These are phyloP conservation scores for Zeugodacus cucurbitae DNA, from an alignment of 1,140 invertebrate species.

Conservation along the genomic window DNA sequence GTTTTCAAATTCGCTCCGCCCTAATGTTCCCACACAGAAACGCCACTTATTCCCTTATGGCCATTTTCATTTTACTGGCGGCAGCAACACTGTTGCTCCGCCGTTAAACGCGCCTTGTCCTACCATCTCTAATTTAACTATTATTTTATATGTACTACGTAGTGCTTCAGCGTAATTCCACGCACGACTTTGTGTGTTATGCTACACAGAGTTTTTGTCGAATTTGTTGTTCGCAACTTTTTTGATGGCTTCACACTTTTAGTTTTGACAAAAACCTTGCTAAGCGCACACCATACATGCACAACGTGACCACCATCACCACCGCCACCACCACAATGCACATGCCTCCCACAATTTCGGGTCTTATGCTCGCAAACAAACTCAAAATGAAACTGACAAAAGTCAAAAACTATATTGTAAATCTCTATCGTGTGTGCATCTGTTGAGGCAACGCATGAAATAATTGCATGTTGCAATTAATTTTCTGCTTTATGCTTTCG, in stretches of 20 bases:
- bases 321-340: background rate
- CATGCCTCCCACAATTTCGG: background rate
- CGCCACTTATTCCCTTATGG: background rate
- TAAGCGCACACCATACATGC: background rate
- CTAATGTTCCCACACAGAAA: no score
- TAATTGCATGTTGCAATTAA: slow-evolving; percentile 37
- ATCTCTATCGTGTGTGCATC: background rate
- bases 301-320: background rate
- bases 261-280: background rate
- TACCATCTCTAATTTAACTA: background rate
- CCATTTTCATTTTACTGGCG: background rate
- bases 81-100: background rate
- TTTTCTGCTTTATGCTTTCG: slow-evolving; percentile 10
- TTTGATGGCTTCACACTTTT: slow-evolving; percentile 14
- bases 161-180: background rate
- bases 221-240: slow-evolving; percentile 4
- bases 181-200: background rate
- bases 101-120: background rate
- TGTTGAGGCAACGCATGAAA: slow-evolving; percentile 14
- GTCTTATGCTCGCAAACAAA: background rate
- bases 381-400: slow-evolving; percentile 1
- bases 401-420: slow-evolving; percentile 3
- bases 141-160: background rate
- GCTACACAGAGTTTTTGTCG: background rate
- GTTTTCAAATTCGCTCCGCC: no score